Percentiles rank a stretch among this genome's conserved stretches.
phyloP scores from a whole-genome alignment of 2,113 vertebrate genomes.

The Cyprinus carpio region DNA sequence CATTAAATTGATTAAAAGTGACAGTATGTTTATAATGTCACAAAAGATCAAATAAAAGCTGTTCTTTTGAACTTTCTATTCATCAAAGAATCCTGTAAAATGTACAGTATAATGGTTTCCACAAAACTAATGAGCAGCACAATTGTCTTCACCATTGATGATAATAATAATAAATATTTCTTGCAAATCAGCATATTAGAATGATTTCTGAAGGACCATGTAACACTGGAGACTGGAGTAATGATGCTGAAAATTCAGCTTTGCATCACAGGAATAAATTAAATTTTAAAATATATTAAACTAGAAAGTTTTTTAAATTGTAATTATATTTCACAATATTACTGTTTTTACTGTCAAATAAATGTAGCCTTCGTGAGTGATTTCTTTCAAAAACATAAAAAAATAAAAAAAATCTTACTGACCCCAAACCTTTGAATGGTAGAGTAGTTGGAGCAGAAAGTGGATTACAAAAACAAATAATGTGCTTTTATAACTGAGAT shows the following conservation, averaged over 20 bases:
- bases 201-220: background rate
- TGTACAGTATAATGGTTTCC: background rate
- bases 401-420: background rate
- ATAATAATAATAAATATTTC: background rate
- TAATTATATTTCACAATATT: background rate
- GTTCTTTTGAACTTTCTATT: too few relatives aligned
- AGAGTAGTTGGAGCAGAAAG: background rate
- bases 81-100: background rate
- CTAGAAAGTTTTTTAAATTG: background rate
- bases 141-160: background rate
- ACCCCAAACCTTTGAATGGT: background rate
- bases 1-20: background rate
- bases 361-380: background rate
- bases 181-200: background rate
- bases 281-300: background rate
- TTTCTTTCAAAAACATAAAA: background rate
- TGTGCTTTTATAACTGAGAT: background rate
- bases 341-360: background rate
- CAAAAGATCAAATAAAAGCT: background rate
- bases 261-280: background rate
- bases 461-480: background rate
- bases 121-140: background rate
- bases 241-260: background rate
- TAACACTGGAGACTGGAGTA: background rate
- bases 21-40: background rate